Conservation (phyloP, 2,113 vertebrate genomes). For the Tragelaphus imberbis region DNA sequence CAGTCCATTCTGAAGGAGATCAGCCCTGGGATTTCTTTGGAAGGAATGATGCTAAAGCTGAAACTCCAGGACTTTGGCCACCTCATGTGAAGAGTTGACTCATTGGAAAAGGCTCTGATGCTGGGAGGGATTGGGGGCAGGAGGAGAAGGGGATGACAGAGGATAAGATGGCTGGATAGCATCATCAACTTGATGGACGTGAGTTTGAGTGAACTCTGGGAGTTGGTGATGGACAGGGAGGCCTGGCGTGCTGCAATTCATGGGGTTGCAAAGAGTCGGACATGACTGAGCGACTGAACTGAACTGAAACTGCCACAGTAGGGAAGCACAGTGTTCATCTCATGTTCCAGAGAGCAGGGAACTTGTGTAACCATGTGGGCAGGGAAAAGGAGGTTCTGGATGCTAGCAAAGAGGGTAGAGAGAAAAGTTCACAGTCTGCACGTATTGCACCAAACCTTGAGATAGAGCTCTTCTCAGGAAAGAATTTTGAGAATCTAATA, state of each 20-base stretch:
- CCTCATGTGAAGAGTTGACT: too few relatives aligned
- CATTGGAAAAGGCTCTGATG: too few relatives aligned
- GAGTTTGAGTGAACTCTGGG: rapidly evolving
- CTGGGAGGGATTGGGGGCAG: too few relatives aligned
- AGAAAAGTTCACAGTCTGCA: not conserved
- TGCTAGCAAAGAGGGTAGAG: not conserved
- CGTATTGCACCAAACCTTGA: not conserved
- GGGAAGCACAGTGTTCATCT: not conserved
- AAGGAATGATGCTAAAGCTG: too few relatives aligned
- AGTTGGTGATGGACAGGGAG: too few relatives aligned
- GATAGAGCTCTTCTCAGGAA: not conserved
- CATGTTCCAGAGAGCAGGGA: not conserved
- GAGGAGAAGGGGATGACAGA: too few relatives aligned
- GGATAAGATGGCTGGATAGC: too few relatives aligned
- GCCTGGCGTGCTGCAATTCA: too few relatives aligned
- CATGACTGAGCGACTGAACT: rapidly evolving
- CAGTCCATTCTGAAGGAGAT: too few relatives aligned
- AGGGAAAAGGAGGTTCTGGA: not conserved
- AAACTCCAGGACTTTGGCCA: too few relatives aligned
- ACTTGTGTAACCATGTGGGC: rapidly evolving
- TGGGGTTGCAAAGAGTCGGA: too few relatives aligned
- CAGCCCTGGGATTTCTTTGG: too few relatives aligned
- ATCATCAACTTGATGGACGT: rapidly evolving
- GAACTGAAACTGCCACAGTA: not conserved
- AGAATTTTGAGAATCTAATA: not conserved